Base-by-base conservation (phyloP, 2,888 invertebrate genomes). In the Autographa gamma region DNA sequence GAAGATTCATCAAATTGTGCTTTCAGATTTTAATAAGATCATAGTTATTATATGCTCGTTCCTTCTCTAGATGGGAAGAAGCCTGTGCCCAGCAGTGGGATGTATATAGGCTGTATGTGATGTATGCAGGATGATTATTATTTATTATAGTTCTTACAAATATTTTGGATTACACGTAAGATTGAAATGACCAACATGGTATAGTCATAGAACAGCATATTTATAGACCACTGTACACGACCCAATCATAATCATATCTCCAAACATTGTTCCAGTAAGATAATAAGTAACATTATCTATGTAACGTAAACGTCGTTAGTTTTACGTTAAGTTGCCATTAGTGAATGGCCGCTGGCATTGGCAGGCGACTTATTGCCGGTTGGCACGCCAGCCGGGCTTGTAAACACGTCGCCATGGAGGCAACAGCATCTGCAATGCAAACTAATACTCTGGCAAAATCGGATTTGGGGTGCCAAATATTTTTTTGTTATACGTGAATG, bases 321-420 rank as follows among this genome's bases (percentile, higher is more conserved):
- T 79, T 69, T 78, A 82, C 80, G 81, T 82, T 76, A 77, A 79
- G 76, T 73, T 81, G 76, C 79, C 79, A 86, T 86, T 83, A 87
- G 78, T 86, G 84, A 88, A 88, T 86, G 86, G 86, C 81, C 80
- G 76, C 65, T 74, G 75, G 78, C 66, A 77, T 79, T 75, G 78
- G 69, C 76, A 71, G 73, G 63, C 70, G 71, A 80, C 71, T 87
- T 86, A 88, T 81, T 71, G 86, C 77, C 68, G 63, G 61, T 72
- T 73, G 73, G 77, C 88, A 89, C 85, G 89, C 86, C 78, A 88
- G 70, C 54, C 56, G 52, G 58, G 62, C 76, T 74, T 73, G 78
- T 78, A 78, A 83, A 79, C 73, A 82, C 59, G 72, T 75, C 62
- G 71, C 66, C 70, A 72, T 73, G 58, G 68, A 74, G 69, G 70